Percentiles rank a stretch among this genome's conserved stretches.
These are phyloP conservation scores for Syritta pipiens DNA, from an alignment of 2,888 invertebrate species.

Conservation along the genomic window DNA sequence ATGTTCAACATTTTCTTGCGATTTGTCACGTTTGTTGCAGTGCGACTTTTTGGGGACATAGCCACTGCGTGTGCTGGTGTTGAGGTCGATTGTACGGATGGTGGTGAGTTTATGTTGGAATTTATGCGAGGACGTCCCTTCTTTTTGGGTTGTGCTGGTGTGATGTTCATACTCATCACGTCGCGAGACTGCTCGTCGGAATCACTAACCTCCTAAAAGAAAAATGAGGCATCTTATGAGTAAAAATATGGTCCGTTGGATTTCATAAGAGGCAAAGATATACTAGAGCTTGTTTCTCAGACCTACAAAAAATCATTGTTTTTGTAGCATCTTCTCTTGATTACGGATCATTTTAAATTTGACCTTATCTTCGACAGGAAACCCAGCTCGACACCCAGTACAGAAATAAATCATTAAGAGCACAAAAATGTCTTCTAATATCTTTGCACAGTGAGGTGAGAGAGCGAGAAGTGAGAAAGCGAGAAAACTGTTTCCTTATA, in stretches of 20 bases:
- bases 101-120: slow-evolving; percentile 73
- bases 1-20: slow-evolving; percentile 90
- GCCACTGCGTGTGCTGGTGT: slow-evolving; percentile 43
- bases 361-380: too few relatives aligned
- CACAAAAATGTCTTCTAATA: too few relatives aligned
- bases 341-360: too few relatives aligned
- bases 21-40: slow-evolving; percentile 78
- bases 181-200: slow-evolving; percentile 68
- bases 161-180: slow-evolving; percentile 69
- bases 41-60: slow-evolving; percentile 76
- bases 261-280: not conserved
- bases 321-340: too few relatives aligned
- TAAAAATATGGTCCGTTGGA: too few relatives aligned
- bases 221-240: too few relatives aligned
- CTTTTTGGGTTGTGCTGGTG: slow-evolving; percentile 74
- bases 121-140: slow-evolving; percentile 77
- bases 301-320: slow-evolving; percentile 42
- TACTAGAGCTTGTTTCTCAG: not conserved
- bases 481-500: too few relatives aligned
- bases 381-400: too few relatives aligned
- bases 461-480: too few relatives aligned
- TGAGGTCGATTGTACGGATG: slow-evolving; percentile 72
- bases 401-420: too few relatives aligned
- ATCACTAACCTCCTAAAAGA: slow-evolving; percentile 70
- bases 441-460: too few relatives aligned